Evolutionary conservation across 53 echinoderm and acorn worm genomes (phyloP).

Genomic region (Henricia sp.): DNA sequence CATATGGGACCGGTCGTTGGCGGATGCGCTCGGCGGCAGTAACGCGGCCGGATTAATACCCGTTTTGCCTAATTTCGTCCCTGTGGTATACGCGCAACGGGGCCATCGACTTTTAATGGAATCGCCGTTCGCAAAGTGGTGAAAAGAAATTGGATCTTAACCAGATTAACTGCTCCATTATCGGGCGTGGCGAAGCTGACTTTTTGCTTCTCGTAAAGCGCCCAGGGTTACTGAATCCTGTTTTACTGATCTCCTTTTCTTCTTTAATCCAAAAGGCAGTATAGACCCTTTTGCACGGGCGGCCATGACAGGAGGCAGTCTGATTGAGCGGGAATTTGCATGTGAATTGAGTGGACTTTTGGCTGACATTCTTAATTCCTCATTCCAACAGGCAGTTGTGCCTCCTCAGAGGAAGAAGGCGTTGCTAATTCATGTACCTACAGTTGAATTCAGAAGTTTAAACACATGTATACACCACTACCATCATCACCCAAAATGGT

Average conservation of each 20-base stretch:
- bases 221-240: background rate
- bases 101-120: conserved; percentile 58
- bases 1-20: background rate
- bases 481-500: no score
- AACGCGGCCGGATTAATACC: conserved; percentile 27
- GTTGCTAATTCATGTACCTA: no score
- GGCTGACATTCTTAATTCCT: no score
- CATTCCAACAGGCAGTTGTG: no score
- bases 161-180: conserved; percentile 50
- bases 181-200: conserved; percentile 6
- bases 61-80: conserved; percentile 48
- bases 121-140: conserved; percentile 53
- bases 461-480: no score
- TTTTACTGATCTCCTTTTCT: background rate
- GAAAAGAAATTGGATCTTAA: conserved; percentile 58
- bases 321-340: no score
- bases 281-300: no score
- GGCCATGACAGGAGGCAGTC: no score
- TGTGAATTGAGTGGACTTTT: no score
- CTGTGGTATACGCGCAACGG: conserved; percentile 21
- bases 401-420: no score
- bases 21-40: background rate
- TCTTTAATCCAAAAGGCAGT: no score
- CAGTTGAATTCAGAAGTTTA: no score
- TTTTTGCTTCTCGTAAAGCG: background rate